Evolutionary conservation across 1,140 invertebrate species (phyloP).

Genomic region (Drosophila tropicalis): DNA sequence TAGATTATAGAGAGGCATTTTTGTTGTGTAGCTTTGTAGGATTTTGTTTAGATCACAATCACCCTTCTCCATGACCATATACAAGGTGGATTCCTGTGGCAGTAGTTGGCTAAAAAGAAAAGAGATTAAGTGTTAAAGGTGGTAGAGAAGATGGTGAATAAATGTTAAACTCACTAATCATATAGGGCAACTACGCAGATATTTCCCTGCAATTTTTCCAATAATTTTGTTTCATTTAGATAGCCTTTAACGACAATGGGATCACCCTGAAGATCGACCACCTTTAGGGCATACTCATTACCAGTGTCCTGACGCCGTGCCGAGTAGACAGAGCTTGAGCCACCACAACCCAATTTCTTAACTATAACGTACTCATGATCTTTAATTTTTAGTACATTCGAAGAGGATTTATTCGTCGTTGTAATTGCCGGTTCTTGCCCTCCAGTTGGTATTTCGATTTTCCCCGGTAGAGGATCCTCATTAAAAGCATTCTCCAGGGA

Average conservation of each 20-base stretch:
- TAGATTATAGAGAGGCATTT: constrained; percentile 88
- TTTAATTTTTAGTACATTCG: constrained; percentile 65
- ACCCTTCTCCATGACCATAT: constrained; percentile 96
- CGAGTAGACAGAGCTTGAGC: constrained; percentile 77
- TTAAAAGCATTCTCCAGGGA: constrained; percentile 64
- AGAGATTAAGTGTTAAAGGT: not conserved
- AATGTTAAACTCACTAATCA: constrained; percentile 90
- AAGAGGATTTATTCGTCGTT: constrained; percentile 22
- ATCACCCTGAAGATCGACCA: constrained; percentile 90
- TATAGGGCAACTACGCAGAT: constrained; percentile 92
- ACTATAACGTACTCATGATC: constrained; percentile 65
- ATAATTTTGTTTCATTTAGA: constrained; percentile 94
- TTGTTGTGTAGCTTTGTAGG: constrained; percentile 86
- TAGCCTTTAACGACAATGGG: constrained; percentile 90
- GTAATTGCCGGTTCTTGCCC: not conserved
- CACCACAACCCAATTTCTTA: constrained; percentile 75
- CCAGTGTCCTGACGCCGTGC: constrained; percentile 59
- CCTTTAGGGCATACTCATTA: constrained; percentile 75
- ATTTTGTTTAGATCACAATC: constrained; percentile 93
- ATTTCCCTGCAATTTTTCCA: constrained; percentile 93
- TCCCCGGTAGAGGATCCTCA: constrained; percentile 31
- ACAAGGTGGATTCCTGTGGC: constrained; percentile 87
- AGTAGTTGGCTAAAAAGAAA: constrained; percentile 84
- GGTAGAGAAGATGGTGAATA: not conserved
- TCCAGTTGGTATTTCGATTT: not conserved